Base-by-base conservation (phyloP, 2,888 invertebrate genomes). In the Blera fallax region DNA sequence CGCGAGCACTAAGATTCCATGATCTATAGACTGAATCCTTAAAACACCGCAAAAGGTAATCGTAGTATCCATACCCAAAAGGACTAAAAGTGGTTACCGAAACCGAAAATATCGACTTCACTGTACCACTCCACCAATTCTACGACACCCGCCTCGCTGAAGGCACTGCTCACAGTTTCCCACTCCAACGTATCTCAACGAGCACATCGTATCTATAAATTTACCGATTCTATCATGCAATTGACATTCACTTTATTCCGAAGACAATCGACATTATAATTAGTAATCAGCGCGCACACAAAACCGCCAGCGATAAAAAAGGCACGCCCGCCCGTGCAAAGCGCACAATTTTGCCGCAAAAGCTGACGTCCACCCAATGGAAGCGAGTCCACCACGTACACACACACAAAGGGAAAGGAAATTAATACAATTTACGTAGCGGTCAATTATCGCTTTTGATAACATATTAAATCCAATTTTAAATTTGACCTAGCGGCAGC, bases 371-470 rank as follows among this genome's bases (percentile, higher is more conserved):
- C 32, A n/a, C 14, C 10, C 58, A 50, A 43, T 50, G 8, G 29
- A 3, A 4, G 24, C 24, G 24, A 24, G 24, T 24, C 24, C 4
- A 24, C 24, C 37, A 16, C 29, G 45, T 11, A 70, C 27, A 48
- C 40, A 40, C 50, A 29, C 48, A 11, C 73, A 65, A 76, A 64
- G 52, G 65, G 70, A 70, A 77, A 40, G 69, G 69, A 81, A 87
- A 82, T 82, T 87, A 78, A 87, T 87, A 87, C 87, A 87, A 87
- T 87, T 87, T 87, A 82, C 87, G 82, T 73, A 78, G 87, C 73
- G 87, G 87, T 87, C 87, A 87, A 87, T 87, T 87, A 87, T 87
- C 87, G 87, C 87, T 87, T 87, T 87, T 87, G 87, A 87, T 87
- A 87, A 87, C 87, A 70, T 82, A 87, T 87, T 87, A 87, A 87